These are phyloP conservation scores for Meleagris gallopavo DNA, from an alignment of 2,113 vertebrate species.

Conservation along the genomic window DNA sequence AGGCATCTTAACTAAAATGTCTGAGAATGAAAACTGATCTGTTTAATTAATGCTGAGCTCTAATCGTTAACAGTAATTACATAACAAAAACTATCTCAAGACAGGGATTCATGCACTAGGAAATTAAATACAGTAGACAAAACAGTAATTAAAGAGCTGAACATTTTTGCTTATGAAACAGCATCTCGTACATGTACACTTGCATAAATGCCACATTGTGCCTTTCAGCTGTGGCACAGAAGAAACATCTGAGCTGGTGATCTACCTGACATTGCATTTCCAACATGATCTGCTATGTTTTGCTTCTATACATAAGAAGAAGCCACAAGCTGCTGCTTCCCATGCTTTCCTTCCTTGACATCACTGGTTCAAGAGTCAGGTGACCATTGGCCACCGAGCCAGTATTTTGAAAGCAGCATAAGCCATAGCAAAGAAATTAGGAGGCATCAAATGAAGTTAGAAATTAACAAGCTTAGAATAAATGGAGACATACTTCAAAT, in stretches of 20 bases:
- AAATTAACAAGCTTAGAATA: not conserved
- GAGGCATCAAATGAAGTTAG: not conserved
- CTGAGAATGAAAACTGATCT: constrained; percentile 44
- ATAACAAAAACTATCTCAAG: constrained; percentile 46
- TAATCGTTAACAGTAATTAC: constrained; percentile 22
- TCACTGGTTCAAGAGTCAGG: not conserved
- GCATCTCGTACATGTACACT: not conserved
- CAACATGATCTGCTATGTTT: not conserved
- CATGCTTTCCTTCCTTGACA: not conserved
- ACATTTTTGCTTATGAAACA: not conserved
- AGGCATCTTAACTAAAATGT: constrained; percentile 42
- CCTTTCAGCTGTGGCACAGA: accelerated
- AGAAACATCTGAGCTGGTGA: not conserved
- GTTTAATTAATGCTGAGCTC: constrained; percentile 45
- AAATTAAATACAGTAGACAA: constrained; percentile 27
- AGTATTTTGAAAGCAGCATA: not conserved
- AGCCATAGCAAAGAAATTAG: not conserved
- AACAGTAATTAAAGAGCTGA: constrained; percentile 14
- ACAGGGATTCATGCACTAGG: not conserved
- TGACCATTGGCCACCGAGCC: not conserved
- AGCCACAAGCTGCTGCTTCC: not conserved
- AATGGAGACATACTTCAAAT: not conserved
- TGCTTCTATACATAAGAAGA: not conserved
- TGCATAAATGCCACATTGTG: not conserved
- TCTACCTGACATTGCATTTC: not conserved